Base-by-base conservation (phyloP, 2,888 invertebrate genomes). In the Lasioglossum zephyrum region DNA sequence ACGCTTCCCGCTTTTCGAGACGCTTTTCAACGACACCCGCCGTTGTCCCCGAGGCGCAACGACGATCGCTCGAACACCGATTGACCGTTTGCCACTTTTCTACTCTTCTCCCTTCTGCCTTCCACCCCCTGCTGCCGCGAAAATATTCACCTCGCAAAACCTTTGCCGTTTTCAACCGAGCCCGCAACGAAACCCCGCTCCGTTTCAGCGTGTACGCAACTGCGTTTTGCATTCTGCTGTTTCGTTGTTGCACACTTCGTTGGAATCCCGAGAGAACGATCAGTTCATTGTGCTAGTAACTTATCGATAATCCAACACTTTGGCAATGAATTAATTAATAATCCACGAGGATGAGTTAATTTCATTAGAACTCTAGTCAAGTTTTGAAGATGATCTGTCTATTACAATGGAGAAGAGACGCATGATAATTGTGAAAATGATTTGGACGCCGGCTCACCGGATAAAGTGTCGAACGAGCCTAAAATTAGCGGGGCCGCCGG, bases 21-120 rank as follows among this genome's bases (percentile, higher is more conserved):
- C 88, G 90, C 90, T 91, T 91, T 91, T 88, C 89, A 90, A 63
- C 84, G 87, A 89, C 91, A 86, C 88, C 88, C 87, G 26, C 31
- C 80, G 66, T 57, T 70, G 72, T 84, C 76, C 73, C 76, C 60
- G 73, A 73, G 84, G 88, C 84, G 82, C 73, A 73, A n/a, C 76
- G 36, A 39, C 69, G 66, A 77, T 69, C 76, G 22, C 60, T 74
- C 53, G 69, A 81, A 77, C 41, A 31, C 66, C 83, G 81, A 77
- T 81, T 73, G 83, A 72, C 75, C 81, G 81, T 41, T 41, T 5
- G 36, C 44, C 81, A 49, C 31, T 75, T 47, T 8, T 22, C 31
- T 39, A 4, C 39, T 18, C n/a, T 18, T 26, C 11, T 13, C n/a
- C 22, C 8, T 22, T 53, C 66, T 18, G 22, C 57, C n/a, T 57